These are phyloP conservation scores for Anniella stebbinsi DNA, from an alignment of 2,797 vertebrate species.

Conservation along the genomic window DNA sequence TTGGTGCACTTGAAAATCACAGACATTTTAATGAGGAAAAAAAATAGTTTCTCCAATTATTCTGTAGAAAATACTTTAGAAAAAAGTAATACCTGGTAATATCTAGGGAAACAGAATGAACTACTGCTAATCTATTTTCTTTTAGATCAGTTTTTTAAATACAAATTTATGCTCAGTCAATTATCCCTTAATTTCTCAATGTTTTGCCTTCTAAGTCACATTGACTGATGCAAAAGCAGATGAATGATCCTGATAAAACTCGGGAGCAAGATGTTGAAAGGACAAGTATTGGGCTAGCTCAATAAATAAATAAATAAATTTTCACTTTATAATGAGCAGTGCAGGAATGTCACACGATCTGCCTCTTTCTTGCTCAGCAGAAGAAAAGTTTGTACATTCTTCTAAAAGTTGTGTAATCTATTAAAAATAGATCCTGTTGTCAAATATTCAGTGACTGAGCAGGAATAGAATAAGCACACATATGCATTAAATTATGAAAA, in stretches of 20 bases:
- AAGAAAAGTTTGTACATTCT: not conserved
- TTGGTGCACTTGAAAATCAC: not conserved
- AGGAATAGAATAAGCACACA: constrained; percentile 16
- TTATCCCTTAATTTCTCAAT: not conserved
- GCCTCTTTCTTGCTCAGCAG: not conserved
- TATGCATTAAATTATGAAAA: constrained; percentile 39
- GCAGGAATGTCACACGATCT: not conserved
- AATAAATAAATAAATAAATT: constrained; percentile 1
- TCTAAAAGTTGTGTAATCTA: constrained; percentile 14
- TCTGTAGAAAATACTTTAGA: not conserved
- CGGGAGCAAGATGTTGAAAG: not conserved
- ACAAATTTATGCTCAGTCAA: not conserved
- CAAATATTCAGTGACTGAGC: constrained; percentile 27
- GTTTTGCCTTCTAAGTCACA: not conserved
- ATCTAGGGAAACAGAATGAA: not conserved
- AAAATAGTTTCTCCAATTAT: not conserved
- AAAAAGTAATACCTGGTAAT: not conserved
- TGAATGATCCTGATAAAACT: not conserved
- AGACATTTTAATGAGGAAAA: not conserved
- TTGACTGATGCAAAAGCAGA: not conserved
- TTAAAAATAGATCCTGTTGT: constrained; percentile 14
- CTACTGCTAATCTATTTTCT: not conserved
- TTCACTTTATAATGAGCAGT: not conserved
- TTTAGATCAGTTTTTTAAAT: not conserved
- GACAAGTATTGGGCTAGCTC: not conserved